These are phyloP conservation scores for Propithecus coquereli DNA, from an alignment of 2,113 vertebrate genomes.

Conservation along the genomic window DNA sequence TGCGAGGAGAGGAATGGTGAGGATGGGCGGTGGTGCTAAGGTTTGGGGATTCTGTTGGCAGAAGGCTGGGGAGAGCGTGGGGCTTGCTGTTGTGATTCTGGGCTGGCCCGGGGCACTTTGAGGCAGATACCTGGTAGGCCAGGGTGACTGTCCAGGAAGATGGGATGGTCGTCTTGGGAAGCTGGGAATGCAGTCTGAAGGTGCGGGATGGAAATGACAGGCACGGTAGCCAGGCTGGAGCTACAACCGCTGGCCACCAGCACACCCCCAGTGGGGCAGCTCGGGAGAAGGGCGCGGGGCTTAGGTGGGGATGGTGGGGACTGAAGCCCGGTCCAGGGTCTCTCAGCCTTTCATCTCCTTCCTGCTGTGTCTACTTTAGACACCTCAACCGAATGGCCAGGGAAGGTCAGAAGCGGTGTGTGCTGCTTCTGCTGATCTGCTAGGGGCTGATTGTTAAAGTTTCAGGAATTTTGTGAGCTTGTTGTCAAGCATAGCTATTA, in stretches of 20 bases:
- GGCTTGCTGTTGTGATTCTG: neutral
- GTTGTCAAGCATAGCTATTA: neutral
- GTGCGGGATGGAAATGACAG: neutral
- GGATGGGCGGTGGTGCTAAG: neutral
- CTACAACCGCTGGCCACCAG: neutral
- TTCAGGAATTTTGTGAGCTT: neutral
- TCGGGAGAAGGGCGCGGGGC: neutral
- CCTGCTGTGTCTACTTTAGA: neutral
- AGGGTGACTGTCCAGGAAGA: neutral
- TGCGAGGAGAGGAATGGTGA: neutral
- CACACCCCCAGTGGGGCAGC: no score
- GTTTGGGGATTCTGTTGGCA: neutral
- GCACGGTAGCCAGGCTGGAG: neutral
- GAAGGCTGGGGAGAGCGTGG: neutral
- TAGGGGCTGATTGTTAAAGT: neutral
- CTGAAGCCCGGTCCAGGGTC: neutral
- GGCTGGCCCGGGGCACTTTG: rapidly evolving
- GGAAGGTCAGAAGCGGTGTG: neutral
- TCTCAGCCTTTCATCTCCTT: neutral
- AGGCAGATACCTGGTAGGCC: neutral
- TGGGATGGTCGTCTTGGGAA: neutral
- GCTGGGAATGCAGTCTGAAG: neutral
- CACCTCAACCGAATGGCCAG: neutral
- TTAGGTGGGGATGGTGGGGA: neutral
- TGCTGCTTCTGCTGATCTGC: neutral